These are phyloP conservation scores for Yponomeuta evonymella DNA, from an alignment of 2,888 invertebrate species.

Conservation along the genomic window DNA sequence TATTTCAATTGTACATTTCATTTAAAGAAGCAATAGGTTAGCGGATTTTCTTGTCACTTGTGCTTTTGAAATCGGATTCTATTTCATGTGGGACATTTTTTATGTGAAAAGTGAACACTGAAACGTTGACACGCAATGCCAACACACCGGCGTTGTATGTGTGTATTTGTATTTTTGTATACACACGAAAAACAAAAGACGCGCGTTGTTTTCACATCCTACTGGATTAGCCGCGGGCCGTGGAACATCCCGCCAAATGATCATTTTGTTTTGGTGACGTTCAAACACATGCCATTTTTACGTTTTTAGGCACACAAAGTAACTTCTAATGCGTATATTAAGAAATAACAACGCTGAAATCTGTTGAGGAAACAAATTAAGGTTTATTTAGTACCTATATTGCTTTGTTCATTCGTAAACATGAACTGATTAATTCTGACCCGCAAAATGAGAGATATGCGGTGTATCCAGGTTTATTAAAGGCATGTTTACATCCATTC, in stretches of 20 bases:
- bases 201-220: background rate
- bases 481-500: background rate
- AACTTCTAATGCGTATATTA: background rate
- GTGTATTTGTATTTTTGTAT: background rate
- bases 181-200: background rate
- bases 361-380: background rate
- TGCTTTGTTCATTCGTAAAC: constrained; percentile 6
- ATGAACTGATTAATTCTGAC: background rate
- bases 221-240: background rate
- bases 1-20: too few relatives aligned
- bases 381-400: background rate
- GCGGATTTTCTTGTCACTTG: too few relatives aligned
- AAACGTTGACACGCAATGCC: too few relatives aligned
- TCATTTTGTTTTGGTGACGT: background rate
- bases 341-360: background rate
- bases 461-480: constrained; percentile 7
- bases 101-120: too few relatives aligned
- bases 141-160: too few relatives aligned
- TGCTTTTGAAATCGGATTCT: too few relatives aligned
- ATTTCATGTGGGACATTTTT: too few relatives aligned
- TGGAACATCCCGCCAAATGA: background rate
- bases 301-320: background rate
- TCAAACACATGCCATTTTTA: background rate
- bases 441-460: background rate
- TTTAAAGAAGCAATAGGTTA: too few relatives aligned